These are phyloP conservation scores for Orientallactaga bullata DNA, from an alignment of 2,113 vertebrate species.

Conservation along the genomic window DNA sequence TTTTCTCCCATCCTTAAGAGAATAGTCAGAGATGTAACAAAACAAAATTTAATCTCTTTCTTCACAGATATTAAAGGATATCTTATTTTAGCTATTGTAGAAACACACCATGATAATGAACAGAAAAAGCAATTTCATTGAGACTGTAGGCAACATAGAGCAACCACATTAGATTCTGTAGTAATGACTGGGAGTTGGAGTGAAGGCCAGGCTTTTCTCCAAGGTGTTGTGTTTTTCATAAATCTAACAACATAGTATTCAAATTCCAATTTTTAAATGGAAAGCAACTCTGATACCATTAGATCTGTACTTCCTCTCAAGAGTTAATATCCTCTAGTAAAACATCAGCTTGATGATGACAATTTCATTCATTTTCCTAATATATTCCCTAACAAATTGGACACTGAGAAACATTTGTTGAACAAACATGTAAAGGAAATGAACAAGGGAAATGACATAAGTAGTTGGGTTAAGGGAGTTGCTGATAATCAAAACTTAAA, in stretches of 20 bases:
- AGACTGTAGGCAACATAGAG: conserved; percentile 1
- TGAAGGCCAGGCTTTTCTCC: background rate
- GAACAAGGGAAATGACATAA: background rate
- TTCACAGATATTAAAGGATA: conserved; percentile 42
- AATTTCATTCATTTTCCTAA: conserved; percentile 26
- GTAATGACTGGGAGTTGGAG: background rate
- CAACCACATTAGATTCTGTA: conserved; percentile 24
- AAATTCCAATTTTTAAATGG: conserved; percentile 27
- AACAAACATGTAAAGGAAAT: background rate
- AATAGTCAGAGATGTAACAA: conserved; percentile 8
- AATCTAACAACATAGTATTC: conserved; percentile 29
- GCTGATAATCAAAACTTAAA: background rate
- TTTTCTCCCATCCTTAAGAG: conserved; percentile 53
- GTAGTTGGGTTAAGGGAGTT: background rate
- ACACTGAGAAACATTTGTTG: background rate
- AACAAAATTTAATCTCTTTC: conserved; percentile 47
- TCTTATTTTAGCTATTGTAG: conserved; percentile 47
- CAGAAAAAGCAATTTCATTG: conserved; percentile 47
- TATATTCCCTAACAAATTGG: background rate
- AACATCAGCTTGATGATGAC: background rate
- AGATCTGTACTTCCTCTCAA: background rate
- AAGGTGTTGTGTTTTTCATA: background rate
- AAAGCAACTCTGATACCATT: conserved; percentile 9
- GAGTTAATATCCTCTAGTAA: background rate
- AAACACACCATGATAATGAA: conserved; percentile 54